phyloP scores from a whole-genome alignment of 2,888 invertebrate genomes.

The Phalera bucephala region DNA sequence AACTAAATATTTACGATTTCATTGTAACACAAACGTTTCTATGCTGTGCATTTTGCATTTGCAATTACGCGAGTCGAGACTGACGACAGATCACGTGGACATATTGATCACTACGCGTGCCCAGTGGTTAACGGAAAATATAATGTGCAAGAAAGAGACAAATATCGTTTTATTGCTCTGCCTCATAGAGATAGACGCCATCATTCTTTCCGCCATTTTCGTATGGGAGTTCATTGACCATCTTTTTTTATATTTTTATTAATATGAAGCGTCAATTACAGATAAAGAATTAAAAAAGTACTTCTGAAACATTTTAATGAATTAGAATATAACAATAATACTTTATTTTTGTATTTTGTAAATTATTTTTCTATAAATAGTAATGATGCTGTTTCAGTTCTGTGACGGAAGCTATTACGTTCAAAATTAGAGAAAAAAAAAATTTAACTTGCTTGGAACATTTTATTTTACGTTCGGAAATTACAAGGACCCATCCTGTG shows the following conservation, averaged over 20 bases:
- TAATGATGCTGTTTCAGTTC: too few relatives aligned
- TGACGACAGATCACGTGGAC: constrained; percentile 78
- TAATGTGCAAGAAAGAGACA: constrained; percentile 53
- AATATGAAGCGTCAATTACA: neutral
- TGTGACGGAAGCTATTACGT: constrained; percentile 19
- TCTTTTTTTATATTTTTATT: constrained; percentile 9
- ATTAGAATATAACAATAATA: too few relatives aligned
- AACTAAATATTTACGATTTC: constrained; percentile 67
- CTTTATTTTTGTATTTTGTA: too few relatives aligned
- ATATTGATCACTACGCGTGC: constrained; percentile 77
- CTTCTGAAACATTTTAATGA: too few relatives aligned
- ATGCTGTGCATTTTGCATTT: constrained; percentile 75
- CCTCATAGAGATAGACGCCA: constrained; percentile 63
- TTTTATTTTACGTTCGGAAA: too few relatives aligned
- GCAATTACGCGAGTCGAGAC: constrained; percentile 73
- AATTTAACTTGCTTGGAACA: too few relatives aligned
- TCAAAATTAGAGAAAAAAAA: constrained; percentile 9
- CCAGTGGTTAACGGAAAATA: constrained; percentile 34
- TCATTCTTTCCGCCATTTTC: constrained; percentile 76
- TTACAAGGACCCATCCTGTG: neutral
- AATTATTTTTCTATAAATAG: too few relatives aligned
- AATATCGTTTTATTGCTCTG: constrained; percentile 29
- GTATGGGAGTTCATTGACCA: constrained; percentile 18
- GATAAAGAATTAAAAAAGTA: too few relatives aligned
- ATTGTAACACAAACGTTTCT: constrained; percentile 71